Evolutionary conservation across 2,113 vertebrate species (phyloP).

Genomic region (Acrocephalus kingi): DNA sequence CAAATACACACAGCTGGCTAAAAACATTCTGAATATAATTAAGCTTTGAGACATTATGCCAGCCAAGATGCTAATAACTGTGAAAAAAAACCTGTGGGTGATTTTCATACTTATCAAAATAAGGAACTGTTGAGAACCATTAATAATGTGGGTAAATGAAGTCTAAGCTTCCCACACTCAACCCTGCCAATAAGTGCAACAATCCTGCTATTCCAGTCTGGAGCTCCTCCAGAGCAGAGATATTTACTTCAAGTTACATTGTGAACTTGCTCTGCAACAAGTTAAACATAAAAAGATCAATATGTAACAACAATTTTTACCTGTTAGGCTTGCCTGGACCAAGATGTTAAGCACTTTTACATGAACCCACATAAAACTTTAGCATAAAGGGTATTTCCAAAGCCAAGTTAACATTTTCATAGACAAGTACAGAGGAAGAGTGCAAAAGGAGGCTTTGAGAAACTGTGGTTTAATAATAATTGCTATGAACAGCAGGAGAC

Average conservation of each 20-base stretch:
- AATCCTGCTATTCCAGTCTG: conserved; percentile 62
- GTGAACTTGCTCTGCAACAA: conserved; percentile 45
- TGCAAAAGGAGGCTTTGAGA: not conserved
- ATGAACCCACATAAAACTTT: not conserved
- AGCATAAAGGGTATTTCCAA: not conserved
- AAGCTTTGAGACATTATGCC: conserved; percentile 47
- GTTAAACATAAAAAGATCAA: conserved; percentile 40
- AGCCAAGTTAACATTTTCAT: not conserved
- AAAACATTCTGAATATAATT: conserved; percentile 47
- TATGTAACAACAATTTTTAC: conserved; percentile 25
- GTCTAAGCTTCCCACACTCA: conserved; percentile 66
- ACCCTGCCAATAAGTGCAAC: conserved; percentile 40
- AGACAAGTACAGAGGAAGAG: not conserved
- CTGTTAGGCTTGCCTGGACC: not conserved
- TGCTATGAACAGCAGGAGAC: not conserved
- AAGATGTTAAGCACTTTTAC: not conserved
- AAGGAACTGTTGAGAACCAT: conserved; percentile 58
- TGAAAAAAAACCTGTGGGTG: conserved; percentile 29
- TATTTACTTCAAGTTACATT: conserved; percentile 14
- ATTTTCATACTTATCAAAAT: conserved; percentile 69
- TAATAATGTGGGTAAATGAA: conserved; percentile 57
- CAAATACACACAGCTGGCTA: not conserved
- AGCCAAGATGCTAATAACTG: conserved; percentile 34
- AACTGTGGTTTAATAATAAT: not conserved
- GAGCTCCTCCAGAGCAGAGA: conserved; percentile 32